Conservation (phyloP, 2,888 invertebrate species). For the Dorcus hopei region DNA sequence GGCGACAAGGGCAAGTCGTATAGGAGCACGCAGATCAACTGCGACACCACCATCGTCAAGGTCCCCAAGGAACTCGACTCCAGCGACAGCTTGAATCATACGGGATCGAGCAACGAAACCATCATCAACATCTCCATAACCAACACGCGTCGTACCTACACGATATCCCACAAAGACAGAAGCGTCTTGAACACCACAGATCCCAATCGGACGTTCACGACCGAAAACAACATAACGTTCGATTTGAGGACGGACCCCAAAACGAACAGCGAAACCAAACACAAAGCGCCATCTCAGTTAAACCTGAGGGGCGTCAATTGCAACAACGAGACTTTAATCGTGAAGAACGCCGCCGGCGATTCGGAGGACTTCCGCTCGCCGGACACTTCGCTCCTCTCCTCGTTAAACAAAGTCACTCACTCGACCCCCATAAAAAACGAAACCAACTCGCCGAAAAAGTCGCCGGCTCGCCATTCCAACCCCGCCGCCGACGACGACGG, state of each 20-base stretch:
- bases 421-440: constrained; percentile 20
- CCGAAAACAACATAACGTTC: constrained; percentile 8
- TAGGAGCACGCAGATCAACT: constrained; percentile 13
- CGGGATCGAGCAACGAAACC: constrained; percentile 5
- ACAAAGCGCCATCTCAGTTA: constrained; percentile 14
- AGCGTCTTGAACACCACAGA: constrained; percentile 1
- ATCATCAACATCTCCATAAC: constrained; percentile 15
- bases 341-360: constrained; percentile 13
- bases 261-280: constrained; percentile 7
- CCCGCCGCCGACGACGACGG: constrained; percentile 32
- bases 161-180: constrained; percentile 8
- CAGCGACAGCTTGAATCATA: not conserved
- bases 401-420: not conserved
- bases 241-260: constrained; percentile 6
- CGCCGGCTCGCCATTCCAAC: not conserved
- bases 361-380: constrained; percentile 12
- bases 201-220: not conserved
- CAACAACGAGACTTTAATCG: constrained; percentile 10
- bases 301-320: constrained; percentile 3
- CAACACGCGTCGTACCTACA: constrained; percentile 7
- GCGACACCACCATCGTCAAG: constrained; percentile 15
- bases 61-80: not conserved
- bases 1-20: not conserved
- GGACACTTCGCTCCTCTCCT: too few species aligned
- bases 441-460: constrained; percentile 27